Evolutionary conservation across 2,113 vertebrate genomes (phyloP).

Genomic region (Centropus unirufus): DNA sequence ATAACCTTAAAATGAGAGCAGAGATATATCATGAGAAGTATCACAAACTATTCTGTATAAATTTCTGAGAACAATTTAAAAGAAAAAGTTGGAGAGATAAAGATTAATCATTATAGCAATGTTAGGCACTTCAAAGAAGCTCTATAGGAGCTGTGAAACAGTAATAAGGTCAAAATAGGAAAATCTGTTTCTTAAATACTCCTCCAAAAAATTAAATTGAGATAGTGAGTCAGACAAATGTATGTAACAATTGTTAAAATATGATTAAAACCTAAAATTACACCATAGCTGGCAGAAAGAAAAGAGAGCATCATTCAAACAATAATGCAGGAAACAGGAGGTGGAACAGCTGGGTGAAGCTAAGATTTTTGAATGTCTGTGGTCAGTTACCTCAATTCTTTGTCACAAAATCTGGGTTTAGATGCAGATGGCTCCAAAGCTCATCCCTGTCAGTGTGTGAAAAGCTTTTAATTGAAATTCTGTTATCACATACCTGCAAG

Average conservation of each 20-base stretch:
- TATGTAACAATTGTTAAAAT: neutral
- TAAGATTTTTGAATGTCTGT: neutral
- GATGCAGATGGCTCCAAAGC: neutral
- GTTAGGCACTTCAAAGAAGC: neutral
- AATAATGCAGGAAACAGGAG: neutral
- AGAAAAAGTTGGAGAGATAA: neutral
- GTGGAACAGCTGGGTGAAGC: neutral
- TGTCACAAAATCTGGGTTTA: neutral
- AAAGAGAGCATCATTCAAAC: neutral
- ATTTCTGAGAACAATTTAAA: neutral
- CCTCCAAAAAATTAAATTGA: neutral
- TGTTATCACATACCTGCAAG: neutral
- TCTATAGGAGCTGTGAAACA: neutral
- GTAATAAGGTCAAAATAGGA: neutral
- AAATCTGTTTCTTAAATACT: neutral
- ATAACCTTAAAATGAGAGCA: neutral
- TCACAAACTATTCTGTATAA: neutral
- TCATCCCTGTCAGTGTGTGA: neutral
- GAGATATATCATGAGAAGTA: neutral
- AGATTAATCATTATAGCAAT: neutral
- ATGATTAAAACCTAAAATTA: conserved; percentile 9
- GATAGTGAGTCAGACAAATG: neutral
- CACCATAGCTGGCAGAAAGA: neutral
- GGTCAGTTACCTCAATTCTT: neutral
- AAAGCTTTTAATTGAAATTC: neutral